Conservation (phyloP, 2,113 vertebrate genomes). For the Elephantulus edwardii region DNA sequence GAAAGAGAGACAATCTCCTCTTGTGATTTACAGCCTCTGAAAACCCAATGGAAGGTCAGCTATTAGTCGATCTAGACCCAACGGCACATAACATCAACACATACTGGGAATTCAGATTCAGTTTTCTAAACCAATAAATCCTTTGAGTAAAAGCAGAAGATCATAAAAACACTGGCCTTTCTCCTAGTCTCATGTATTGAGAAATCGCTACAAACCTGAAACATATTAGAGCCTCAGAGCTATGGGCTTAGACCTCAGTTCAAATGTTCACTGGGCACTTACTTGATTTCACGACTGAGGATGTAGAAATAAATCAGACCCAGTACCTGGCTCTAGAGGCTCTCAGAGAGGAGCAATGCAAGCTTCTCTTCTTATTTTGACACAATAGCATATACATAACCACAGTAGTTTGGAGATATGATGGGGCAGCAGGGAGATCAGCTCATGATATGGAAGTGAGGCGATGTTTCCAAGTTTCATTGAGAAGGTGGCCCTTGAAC, state of each 20-base stretch:
- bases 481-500: not conserved
- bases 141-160: not conserved
- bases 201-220: constrained; percentile 20
- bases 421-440: not conserved
- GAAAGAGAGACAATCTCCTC: too few relatives aligned
- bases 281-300: not conserved
- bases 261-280: constrained; percentile 15
- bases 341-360: not conserved
- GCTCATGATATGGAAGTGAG: not conserved
- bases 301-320: constrained; percentile 8
- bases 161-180: constrained; percentile 5
- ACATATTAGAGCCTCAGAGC: not conserved
- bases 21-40: too few relatives aligned
- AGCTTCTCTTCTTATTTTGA: not conserved
- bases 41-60: too few relatives aligned
- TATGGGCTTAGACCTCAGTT: not conserved
- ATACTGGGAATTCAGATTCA: not conserved
- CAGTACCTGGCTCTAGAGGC: not conserved
- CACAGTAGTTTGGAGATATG: not conserved
- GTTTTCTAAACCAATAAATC: not conserved
- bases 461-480: not conserved
- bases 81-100: too few relatives aligned
- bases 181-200: not conserved
- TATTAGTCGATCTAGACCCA: too few relatives aligned
- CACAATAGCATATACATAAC: not conserved